Percentiles rank a stretch among this genome's conserved stretches.
Conservation (phyloP, 35 echinoderm and acorn worm species). For the Strongylocentrotus purpuratus region DNA sequence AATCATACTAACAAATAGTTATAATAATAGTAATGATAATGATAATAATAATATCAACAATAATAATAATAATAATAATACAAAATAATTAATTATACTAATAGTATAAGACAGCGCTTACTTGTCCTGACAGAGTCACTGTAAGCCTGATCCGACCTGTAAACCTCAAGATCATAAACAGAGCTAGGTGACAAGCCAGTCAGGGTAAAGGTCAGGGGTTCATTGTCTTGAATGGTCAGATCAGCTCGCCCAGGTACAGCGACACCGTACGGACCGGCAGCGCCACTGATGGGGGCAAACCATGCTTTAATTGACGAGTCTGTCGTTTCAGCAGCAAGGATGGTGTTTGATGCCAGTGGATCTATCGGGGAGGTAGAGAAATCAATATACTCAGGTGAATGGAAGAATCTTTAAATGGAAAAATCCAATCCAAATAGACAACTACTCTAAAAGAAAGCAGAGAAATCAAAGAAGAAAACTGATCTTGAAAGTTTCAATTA, state of each 20-base stretch:
- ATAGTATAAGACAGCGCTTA: too few species aligned
- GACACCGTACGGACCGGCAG: neutral
- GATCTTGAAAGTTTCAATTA: too few species aligned
- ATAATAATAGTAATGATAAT: too few species aligned
- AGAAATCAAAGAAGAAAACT: too few species aligned
- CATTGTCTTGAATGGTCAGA: neutral
- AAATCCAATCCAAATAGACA: too few species aligned
- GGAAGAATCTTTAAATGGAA: too few species aligned
- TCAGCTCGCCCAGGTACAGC: neutral
- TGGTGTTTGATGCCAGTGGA: neutral
- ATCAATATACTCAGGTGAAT: too few species aligned
- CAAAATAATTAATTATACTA: too few species aligned
- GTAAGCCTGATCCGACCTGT: neutral
- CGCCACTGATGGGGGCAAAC: neutral
- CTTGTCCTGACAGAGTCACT: neutral
- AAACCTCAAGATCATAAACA: neutral
- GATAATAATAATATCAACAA: too few species aligned
- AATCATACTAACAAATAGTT: too few species aligned
- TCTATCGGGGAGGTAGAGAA: neutral
- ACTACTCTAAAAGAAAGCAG: too few species aligned
- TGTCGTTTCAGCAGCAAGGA: neutral
- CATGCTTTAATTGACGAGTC: neutral
- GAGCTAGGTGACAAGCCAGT: neutral
- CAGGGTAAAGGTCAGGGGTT: neutral
- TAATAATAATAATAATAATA: too few species aligned